Evolutionary conservation across 37 sponge, comb jelly and placozoan species (phyloP), one percentile per base, ranked within the genome.

Genomic region (Theonella swinhoei): DNA sequence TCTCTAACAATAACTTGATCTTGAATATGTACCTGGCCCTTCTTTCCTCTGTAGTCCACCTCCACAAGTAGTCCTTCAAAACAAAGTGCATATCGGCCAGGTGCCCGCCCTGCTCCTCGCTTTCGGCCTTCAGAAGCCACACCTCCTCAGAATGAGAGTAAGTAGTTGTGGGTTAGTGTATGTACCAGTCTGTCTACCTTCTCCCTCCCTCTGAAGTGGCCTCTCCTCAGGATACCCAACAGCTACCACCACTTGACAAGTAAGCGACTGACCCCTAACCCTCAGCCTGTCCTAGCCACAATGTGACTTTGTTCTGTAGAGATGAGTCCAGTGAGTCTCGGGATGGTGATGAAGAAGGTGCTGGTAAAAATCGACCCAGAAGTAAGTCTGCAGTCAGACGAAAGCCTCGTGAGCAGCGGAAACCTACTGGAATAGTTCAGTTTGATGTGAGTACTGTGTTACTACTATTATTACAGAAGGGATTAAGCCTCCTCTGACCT

Each of bases 391-490:
- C 67, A 69, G 83, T 82, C 4, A 42, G 94, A 60, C 81, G 94
- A 54, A 82, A 47, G 65, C 90, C 87, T 17, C 85, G 68, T 64
- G 72, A 86, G 64, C 68, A 87, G 72, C 65, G 94, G 38, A 28
- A 83, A 43, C 67, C 84, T 22, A 93, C 94, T 63, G 94, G 94
- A 64, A 89, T 91, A 1, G 28, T 34, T 29, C 54, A 47, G 54
- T 47, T 47, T 75, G 84, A 83, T 32, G 84, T 83, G 66, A 35
- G 70, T 11, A 32, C 29, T 3, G 39, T 72, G 39, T 34, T 30
- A 3, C 4, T 36, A 11, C 36, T 34, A 37, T 17, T 17, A 72
- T 72, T 34, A 0, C 26, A 14, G 69, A 26, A n/a, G 11, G 69
- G 5, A 66, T 66, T 66, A 66, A 7, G 7, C 17, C 31, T 66